Evolutionary conservation across 2,888 invertebrate species (phyloP), one percentile per base, ranked within the genome.

Genomic region (Eumerus sabulonum): DNA sequence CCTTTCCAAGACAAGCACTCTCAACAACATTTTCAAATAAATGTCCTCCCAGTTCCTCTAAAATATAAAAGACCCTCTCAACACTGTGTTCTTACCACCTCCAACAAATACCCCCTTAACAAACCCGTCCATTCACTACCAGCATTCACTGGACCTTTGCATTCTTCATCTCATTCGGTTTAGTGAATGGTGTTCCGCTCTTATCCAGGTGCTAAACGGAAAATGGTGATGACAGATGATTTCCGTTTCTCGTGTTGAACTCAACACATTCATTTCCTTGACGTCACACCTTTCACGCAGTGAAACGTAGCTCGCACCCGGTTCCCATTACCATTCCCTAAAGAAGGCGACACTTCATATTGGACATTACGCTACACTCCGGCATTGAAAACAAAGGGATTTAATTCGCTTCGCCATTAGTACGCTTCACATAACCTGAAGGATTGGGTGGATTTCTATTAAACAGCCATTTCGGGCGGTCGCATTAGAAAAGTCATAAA

Each of bases 151-250:
- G 71, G 27, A 17, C 64, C 62, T 62, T 70, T 63, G 63, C 57
- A 70, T 68, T 59, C 13, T 36, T 35, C 35, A 40, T 35, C 4
- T 53, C 14, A 16, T 12, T 2, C 9, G 3, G n/a, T n/a, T 16
- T 9, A 35, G 14, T 38, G 12, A 27, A 40, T 48, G 13, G 50
- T 42, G 51, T 54, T 53, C 17, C 48, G 38, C 50, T 54, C 17
- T 44, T n/a, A 40, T 47, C 68, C 74, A 74, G 79, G 79, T 74
- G 70, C 63, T 79, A 74, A 79, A 70, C 79, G 74, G 79, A 70
- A 79, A 70, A 79, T 74, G 74, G 74, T 79, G 79, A 79, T 79
- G 79, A 79, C 79, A 79, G 79, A 79, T 79, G 79, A 79, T 79
- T 79, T 79, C 79, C 79, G 70, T 79, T 79, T 64, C 70, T 79